Base-by-base conservation (phyloP, 2,797 vertebrate species). In the Steatocranus sp. region DNA sequence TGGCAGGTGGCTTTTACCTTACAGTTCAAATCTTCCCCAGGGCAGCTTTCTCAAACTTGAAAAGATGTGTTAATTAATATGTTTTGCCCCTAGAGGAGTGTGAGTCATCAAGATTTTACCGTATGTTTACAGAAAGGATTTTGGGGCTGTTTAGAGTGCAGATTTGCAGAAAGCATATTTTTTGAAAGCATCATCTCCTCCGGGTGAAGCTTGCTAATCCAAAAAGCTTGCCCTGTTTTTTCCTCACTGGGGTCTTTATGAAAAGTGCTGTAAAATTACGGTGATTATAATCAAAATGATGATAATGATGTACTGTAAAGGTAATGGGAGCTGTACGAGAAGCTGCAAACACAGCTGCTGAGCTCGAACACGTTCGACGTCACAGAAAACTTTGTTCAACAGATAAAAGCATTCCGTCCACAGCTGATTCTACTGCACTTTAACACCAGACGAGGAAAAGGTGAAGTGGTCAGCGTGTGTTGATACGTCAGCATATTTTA, bases 51-150 rank as follows among this genome's bases (percentile, higher is more conserved):
- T 73, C 51, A 70, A 86, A 89, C 88, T 85, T 79, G 50, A 87
- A 85, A 83, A 88, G 81, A 89, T 38, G 17, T 85, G 75, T 86
- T 90, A 89, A 93, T 91, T 88, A 90, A 91, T 90, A 83, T 81
- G 82, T 86, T 89, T 83, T 77, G 34, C 86, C 89, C 86, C 82
- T 9, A 66, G 83, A 84, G 91, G 80, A 36, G 77, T 34, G 49
- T 83, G 87, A 92, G 63, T 93, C 89, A 93, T 92, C 86, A 74
- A 25, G 75, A 85, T 89, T 86, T 87, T 68, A 77, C 81, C 51
- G 56, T 41, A 36, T 92, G 88, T 93, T 91, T 91, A 89, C 86
- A 83, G 63, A 91, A 68, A 80, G 75, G 83, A 82, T 83, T 80
- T 87, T 25, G 25, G 51, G 80, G 81, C 15, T 79, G 82, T 91